Percentiles rank a stretch among this genome's conserved stretches.
These are phyloP conservation scores for Platycercus adscitus DNA, from an alignment of 2,113 vertebrate species.

Conservation along the genomic window DNA sequence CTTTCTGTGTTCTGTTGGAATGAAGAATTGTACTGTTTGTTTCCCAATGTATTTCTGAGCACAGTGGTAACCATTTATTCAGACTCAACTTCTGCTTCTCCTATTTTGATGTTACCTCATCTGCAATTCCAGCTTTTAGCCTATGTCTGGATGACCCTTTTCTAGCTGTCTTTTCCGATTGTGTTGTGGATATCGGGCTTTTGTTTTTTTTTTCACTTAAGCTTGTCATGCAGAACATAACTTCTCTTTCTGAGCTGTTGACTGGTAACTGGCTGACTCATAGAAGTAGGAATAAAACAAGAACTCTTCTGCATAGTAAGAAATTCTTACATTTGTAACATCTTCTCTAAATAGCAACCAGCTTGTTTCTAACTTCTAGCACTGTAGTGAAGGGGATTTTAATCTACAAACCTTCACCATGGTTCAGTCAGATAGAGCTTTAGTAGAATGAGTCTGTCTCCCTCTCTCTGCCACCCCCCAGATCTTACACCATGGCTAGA, in stretches of 20 bases:
- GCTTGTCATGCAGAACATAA: not conserved
- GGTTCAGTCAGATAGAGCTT: not conserved
- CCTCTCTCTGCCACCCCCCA: not conserved
- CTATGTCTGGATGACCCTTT: not conserved
- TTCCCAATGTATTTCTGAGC: not conserved
- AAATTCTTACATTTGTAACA: not conserved
- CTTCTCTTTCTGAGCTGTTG: not conserved
- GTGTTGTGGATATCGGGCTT: not conserved
- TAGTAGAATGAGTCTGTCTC: not conserved
- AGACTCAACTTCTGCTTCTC: not conserved
- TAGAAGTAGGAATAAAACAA: not conserved
- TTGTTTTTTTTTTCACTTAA: not conserved
- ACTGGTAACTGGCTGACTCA: not conserved
- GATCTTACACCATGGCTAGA: not conserved
- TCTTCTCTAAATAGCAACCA: not conserved
- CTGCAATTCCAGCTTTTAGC: not conserved
- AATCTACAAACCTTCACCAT: not conserved
- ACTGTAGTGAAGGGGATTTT: not conserved
- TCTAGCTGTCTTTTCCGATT: not conserved
- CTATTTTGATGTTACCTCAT: not conserved
- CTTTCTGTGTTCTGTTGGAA: not conserved
- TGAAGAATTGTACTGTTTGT: not conserved
- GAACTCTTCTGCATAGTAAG: not conserved
- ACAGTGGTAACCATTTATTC: not conserved
- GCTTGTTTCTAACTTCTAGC: not conserved